Evolutionary conservation across 2,888 invertebrate genomes (phyloP).

Genomic region (Elaeidobius kamerunicus): DNA sequence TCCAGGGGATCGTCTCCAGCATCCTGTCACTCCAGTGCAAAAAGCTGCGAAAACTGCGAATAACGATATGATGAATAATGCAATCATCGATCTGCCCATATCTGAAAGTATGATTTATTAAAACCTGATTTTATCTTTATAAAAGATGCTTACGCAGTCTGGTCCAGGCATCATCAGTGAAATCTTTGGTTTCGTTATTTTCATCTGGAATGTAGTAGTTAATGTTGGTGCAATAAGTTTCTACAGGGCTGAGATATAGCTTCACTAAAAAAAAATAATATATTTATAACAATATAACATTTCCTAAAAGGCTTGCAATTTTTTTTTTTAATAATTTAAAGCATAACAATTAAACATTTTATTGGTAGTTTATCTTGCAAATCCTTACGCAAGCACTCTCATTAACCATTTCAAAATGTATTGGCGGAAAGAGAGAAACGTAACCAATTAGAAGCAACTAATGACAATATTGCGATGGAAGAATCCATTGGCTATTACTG

Average conservation of each 20-base stretch:
- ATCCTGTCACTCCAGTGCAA: conserved; percentile 94
- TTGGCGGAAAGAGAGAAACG: no score
- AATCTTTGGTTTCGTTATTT: conserved; percentile 75
- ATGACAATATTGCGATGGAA: no score
- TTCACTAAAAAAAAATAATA: conserved; percentile 68
- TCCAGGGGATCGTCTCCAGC: conserved; percentile 93
- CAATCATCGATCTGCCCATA: conserved; percentile 91
- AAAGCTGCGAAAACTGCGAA: conserved; percentile 89
- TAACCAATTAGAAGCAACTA: no score
- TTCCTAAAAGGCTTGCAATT: neutral
- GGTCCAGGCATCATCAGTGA: conserved; percentile 81
- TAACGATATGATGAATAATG: conserved; percentile 90
- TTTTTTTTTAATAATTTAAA: no score
- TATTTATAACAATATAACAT: no score
- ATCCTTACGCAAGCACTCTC: no score
- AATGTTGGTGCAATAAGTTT: conserved; percentile 92
- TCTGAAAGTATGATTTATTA: conserved; percentile 49
- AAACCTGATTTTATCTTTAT: no score
- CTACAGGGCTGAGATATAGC: conserved; percentile 86
- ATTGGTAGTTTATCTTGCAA: no score
- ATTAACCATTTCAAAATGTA: no score
- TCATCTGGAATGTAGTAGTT: conserved; percentile 92
- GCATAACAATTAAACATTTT: no score
- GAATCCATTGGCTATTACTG: no score
- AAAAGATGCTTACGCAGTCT: conserved; percentile 63